Percentiles rank a stretch among this genome's conserved stretches.
Evolutionary conservation across 2,888 invertebrate species (phyloP).

Genomic region (Oeneis ivallda): DNA sequence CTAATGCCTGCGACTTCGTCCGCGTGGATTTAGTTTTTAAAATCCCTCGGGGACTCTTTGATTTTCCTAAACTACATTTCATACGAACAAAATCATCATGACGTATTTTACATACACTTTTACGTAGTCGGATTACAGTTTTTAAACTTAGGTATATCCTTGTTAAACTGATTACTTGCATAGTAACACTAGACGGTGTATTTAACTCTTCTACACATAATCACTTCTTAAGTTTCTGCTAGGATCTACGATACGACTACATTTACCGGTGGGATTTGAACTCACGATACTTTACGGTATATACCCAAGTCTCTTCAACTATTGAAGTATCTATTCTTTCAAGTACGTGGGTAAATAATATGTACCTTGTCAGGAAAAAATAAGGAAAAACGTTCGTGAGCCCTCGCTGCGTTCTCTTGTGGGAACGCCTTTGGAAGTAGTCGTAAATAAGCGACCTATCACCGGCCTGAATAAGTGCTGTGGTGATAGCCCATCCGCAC

Average conservation of each 20-base stretch:
- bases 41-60: too few relatives aligned
- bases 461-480: slow-evolving; percentile 2
- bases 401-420: background rate
- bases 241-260: background rate
- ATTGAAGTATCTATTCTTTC: background rate
- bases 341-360: background rate
- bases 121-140: too few relatives aligned
- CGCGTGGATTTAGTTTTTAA: too few relatives aligned
- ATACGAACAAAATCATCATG: too few relatives aligned
- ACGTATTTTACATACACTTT: too few relatives aligned
- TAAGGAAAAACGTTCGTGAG: slow-evolving; percentile 13
- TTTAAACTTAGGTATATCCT: too few relatives aligned
- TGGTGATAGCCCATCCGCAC: slow-evolving; percentile 4
- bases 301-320: background rate
- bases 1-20: too few relatives aligned
- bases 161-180: too few relatives aligned
- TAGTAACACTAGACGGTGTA: too few relatives aligned
- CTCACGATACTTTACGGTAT: background rate
- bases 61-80: too few relatives aligned
- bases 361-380: slow-evolving; percentile 1
- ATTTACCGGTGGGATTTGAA: background rate
- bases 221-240: too few relatives aligned
- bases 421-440: slow-evolving; percentile 9
- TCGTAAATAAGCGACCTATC: slow-evolving; percentile 18
- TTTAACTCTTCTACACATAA: too few relatives aligned